Percentiles rank a stretch among this genome's conserved stretches.
phyloP scores from a whole-genome alignment of 2,113 vertebrate genomes.

The Strix aluco region DNA sequence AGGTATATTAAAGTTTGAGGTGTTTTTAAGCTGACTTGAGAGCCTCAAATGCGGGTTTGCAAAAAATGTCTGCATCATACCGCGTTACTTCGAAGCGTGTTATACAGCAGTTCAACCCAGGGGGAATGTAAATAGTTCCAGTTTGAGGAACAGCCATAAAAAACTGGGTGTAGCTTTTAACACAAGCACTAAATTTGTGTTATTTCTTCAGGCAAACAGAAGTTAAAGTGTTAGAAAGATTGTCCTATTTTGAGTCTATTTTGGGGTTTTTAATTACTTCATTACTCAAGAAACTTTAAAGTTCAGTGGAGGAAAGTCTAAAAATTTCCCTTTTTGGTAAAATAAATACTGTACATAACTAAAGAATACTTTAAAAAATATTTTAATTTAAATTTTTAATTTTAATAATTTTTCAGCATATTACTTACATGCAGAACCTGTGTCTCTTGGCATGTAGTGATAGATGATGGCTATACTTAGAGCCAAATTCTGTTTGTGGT shows the following conservation, averaged over 20 bases:
- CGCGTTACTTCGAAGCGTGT: rapidly evolving
- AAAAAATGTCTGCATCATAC: not conserved
- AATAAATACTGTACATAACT: not conserved
- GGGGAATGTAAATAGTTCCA: not conserved
- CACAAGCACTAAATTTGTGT: not conserved
- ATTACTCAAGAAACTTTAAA: not conserved
- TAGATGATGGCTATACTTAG: not conserved
- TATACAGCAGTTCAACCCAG: not conserved
- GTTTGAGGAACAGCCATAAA: not conserved
- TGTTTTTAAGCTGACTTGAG: not conserved
- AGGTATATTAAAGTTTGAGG: not conserved
- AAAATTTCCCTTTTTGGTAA: not conserved
- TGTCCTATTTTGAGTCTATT: not conserved
- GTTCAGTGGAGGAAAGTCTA: not conserved
- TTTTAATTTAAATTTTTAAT: no score
- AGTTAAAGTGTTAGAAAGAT: not conserved
- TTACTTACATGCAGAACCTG: not conserved
- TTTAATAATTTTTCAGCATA: not conserved
- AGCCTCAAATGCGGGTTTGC: not conserved
- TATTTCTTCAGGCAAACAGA: not conserved
- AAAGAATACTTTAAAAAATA: not conserved
- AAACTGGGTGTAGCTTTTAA: not conserved
- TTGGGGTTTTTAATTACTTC: not conserved
- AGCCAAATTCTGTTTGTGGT: not conserved
- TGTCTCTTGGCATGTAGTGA: not conserved